Base-by-base conservation (phyloP, 2,113 vertebrate species). In the Tympanuchus pallidicinctus region DNA sequence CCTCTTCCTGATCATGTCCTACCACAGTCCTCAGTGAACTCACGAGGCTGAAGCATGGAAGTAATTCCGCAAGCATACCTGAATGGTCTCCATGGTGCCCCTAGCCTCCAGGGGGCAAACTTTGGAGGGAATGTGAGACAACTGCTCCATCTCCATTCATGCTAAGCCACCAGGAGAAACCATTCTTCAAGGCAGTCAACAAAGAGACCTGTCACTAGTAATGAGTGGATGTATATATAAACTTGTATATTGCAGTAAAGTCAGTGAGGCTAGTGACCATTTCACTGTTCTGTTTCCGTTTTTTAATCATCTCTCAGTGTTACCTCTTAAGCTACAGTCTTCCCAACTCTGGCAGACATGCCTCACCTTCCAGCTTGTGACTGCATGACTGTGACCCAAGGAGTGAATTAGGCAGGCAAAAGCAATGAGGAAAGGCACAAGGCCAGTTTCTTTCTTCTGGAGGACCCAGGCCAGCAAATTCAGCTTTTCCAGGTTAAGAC, bases 401-500 rank as follows among this genome's bases (percentile, higher is more conserved):
- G 83, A 74, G 83, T 56, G 42, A 90, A 80, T 63, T 76, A 82
- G 60, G 60, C 79, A 74, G 50, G 80, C 30, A 74, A 86, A 94
- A 87, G 48, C 59, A 86, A 70, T 73, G 25, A 28, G 45, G 38
- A 70, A 66, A 83, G 38, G 64, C 10, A 0, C 74, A 88, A 64
- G 56, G 57, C 30, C 66, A 83, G 57, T 77, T 30, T 71, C 64
- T 25, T 74, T 83, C 83, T 86, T n/a, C 43, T 50, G 63, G 27
- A 34, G 21, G 47, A 82, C 59, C n/a, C 56, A 71, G 40, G 65
- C 47, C 64, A 88, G 18, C 74, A 32, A 72, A 42, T 81, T 73
- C 61, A 83, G n/a, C 47, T 90, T 88, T 82, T 91, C 77, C 85
- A 84, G 61, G 61, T 82, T 69, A 79, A 75, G 70, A 69, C 30